Percentiles rank a stretch among this genome's conserved stretches.
Conservation (phyloP, 2,113 vertebrate genomes). For the Odobenus rosmarus region DNA sequence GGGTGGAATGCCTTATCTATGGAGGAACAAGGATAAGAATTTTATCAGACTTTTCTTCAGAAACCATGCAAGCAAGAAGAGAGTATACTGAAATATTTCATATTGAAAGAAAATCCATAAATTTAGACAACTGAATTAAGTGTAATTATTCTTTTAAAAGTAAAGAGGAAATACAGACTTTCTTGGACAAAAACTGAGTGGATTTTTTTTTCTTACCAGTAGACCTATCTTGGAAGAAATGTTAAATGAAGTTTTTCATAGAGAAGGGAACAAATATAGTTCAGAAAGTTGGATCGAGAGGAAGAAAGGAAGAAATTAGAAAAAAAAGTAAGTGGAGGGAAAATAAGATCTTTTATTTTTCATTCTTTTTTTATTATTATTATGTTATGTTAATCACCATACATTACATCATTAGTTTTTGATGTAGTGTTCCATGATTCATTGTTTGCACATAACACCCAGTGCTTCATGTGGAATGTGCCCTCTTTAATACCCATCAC, state of each 20-base stretch:
- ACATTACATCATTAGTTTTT: no score
- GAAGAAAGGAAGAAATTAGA: neutral
- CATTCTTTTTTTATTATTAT: neutral
- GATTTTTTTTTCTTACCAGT: neutral
- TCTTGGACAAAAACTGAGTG: neutral
- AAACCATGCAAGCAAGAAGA: neutral
- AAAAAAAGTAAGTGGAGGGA: neutral
- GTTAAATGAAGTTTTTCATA: neutral
- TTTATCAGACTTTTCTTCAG: neutral
- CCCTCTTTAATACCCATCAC: no score
- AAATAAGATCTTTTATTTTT: neutral
- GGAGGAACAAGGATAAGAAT: neutral
- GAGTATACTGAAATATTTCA: neutral
- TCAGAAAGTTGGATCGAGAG: neutral
- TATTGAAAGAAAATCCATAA: neutral
- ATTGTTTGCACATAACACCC: no score
- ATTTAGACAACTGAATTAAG: neutral
- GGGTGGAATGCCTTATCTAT: neutral
- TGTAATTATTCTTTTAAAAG: neutral
- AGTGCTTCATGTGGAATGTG: no score
- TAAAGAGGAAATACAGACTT: neutral
- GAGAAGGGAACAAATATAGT: neutral
- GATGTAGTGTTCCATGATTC: no score
- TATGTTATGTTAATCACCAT: no score
- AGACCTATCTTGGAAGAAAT: neutral